A percentile compares a stretch with the other conserved stretches of the same genome.
phyloP scores from a whole-genome alignment of 2,113 vertebrate species.

The Phyllostomus discolor region DNA sequence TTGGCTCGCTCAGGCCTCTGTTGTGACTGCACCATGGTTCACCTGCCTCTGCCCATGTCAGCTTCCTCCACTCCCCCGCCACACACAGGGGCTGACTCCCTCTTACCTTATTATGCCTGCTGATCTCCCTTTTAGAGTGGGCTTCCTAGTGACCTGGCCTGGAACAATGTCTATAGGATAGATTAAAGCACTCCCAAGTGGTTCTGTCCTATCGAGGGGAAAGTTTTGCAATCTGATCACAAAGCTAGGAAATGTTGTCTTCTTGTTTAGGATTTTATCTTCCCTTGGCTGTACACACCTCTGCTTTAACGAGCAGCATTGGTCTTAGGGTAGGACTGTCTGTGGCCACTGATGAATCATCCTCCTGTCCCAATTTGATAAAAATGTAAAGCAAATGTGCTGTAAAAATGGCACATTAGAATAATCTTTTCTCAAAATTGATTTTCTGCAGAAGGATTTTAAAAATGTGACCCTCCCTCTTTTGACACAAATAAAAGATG shows the following conservation, averaged over 20 bases:
- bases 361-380: background rate
- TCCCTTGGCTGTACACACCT: background rate
- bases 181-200: background rate
- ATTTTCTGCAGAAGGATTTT: conserved; percentile 38
- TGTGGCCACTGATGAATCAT: background rate
- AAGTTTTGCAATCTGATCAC: background rate
- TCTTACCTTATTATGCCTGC: background rate
- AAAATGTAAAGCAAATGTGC: background rate
- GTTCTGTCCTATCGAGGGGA: rapidly evolving
- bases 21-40: background rate
- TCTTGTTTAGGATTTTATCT: background rate
- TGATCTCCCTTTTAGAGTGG: background rate
- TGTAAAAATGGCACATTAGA: background rate
- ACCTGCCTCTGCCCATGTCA: background rate
- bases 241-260: background rate
- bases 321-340: background rate
- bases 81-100: background rate
- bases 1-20: background rate
- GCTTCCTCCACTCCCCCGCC: background rate
- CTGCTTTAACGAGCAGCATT: background rate
- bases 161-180: background rate
- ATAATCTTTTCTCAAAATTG: conserved; percentile 18
- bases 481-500: conserved; percentile 42
- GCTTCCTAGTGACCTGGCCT: background rate
- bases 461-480: background rate